phyloP scores from a whole-genome alignment of 2,797 vertebrate genomes.

The Sebastes kiyomatsui region DNA sequence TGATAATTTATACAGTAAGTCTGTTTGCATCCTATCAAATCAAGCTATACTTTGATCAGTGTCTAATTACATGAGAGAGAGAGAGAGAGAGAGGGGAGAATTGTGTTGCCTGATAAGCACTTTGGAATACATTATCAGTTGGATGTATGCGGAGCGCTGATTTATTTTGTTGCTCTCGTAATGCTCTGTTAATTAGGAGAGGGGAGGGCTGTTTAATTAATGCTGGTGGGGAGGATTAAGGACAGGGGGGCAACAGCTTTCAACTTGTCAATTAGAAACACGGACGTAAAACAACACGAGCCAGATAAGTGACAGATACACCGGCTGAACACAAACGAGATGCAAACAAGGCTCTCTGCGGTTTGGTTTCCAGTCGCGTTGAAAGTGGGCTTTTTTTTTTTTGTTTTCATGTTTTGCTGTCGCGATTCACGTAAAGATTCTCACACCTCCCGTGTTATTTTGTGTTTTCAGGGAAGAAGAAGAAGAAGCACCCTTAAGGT shows the following conservation, averaged over 20 bases:
- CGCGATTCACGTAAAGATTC: conserved; percentile 1
- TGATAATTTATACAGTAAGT: conserved; percentile 56
- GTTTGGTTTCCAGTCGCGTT: neutral
- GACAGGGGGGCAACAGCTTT: conserved; percentile 58
- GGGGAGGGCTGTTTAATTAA: conserved; percentile 78
- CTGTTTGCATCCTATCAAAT: conserved; percentile 59
- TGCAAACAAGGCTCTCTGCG: conserved; percentile 26
- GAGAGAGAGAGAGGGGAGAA: conserved; percentile 47
- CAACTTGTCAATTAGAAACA: conserved; percentile 75
- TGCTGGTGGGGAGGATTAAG: conserved; percentile 61
- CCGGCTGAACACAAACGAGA: conserved; percentile 40
- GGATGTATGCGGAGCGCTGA: conserved; percentile 59
- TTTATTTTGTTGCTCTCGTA: conserved; percentile 76
- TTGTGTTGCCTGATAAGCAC: conserved; percentile 54
- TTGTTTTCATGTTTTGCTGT: neutral
- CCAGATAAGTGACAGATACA: conserved; percentile 58
- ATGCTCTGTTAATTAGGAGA: conserved; percentile 77
- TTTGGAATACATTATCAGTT: conserved; percentile 64
- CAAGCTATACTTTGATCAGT: conserved; percentile 77
- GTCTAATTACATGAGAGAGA: conserved; percentile 67
- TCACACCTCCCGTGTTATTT: neutral
- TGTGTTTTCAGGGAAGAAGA: neutral
- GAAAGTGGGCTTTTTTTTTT: neutral
- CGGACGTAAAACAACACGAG: conserved; percentile 54
- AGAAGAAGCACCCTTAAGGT: neutral